These are phyloP conservation scores for Hippopotamyrus pictus DNA, from an alignment of 2,797 vertebrate genomes.

Conservation along the genomic window DNA sequence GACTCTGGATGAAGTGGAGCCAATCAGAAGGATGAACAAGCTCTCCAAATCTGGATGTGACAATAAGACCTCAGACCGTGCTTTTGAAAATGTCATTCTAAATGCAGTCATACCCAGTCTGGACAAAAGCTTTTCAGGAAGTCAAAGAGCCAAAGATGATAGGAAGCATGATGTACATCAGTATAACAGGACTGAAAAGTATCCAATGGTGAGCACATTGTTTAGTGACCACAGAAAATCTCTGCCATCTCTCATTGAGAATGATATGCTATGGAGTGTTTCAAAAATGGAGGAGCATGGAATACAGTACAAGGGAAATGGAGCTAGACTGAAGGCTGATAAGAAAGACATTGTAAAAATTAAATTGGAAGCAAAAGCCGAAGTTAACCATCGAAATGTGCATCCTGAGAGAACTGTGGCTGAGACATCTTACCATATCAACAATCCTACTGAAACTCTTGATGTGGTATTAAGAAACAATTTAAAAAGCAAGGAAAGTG, in stretches of 20 bases:
- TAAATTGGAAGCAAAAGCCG: conserved; percentile 38
- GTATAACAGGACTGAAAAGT: neutral
- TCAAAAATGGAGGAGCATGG: conserved; percentile 1
- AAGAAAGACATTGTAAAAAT: conserved; percentile 33
- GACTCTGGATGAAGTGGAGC: conserved; percentile 21
- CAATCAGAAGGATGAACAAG: neutral
- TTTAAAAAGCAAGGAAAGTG: conserved; percentile 16
- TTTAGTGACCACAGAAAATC: neutral
- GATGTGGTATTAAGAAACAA: conserved; percentile 34
- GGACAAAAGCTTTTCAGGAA: conserved; percentile 32
- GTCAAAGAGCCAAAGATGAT: conserved; percentile 37
- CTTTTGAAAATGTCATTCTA: conserved; percentile 28
- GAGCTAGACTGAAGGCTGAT: conserved; percentile 30
- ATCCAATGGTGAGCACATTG: neutral
- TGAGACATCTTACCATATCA: conserved; percentile 20
- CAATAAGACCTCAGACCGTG: conserved; percentile 27
- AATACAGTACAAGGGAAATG: conserved; percentile 26
- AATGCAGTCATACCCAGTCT: conserved; percentile 22
- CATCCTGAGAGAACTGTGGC: conserved; percentile 19
- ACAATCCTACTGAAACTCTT: conserved; percentile 29
- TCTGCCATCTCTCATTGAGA: neutral
- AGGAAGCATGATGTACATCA: neutral
- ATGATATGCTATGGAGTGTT: neutral
- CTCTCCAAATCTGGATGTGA: neutral
- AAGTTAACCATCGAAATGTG: conserved; percentile 32